Conservation (phyloP, 2,113 vertebrate species). For the Vulpes ferrilata region DNA sequence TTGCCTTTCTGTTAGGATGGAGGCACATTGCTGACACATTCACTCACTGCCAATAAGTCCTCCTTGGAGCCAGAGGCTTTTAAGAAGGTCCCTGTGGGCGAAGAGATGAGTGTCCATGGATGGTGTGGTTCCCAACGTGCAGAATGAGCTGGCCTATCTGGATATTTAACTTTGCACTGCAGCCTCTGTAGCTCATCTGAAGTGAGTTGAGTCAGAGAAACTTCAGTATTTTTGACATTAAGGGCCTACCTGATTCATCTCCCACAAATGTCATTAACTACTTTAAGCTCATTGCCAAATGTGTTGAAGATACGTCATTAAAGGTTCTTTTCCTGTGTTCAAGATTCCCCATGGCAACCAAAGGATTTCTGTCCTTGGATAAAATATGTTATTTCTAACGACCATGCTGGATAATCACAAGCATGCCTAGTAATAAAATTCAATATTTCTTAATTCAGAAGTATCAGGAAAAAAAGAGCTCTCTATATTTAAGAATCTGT, state of each 20-base stretch:
- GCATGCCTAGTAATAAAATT: not conserved
- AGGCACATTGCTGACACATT: not conserved
- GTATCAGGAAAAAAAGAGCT: not conserved
- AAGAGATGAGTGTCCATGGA: not conserved
- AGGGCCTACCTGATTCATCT: constrained; percentile 34
- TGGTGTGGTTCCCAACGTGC: fast-evolving
- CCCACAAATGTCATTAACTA: constrained; percentile 40
- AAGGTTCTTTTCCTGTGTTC: constrained; percentile 14
- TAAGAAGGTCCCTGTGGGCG: not conserved
- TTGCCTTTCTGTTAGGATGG: not conserved
- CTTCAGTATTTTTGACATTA: constrained; percentile 15
- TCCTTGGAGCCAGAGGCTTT: not conserved
- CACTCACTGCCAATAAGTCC: not conserved
- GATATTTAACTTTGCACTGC: not conserved
- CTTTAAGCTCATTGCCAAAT: constrained; percentile 34
- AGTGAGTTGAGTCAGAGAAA: not conserved
- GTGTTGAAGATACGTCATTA: not conserved
- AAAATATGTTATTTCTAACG: constrained; percentile 18
- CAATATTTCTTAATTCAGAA: constrained; percentile 42
- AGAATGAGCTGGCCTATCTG: too few relatives aligned
- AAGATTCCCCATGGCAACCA: constrained; percentile 50
- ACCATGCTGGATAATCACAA: constrained; percentile 30
- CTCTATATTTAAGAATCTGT: not conserved
- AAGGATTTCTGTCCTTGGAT: not conserved
- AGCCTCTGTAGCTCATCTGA: not conserved